Percentiles rank a stretch among this genome's conserved stretches.
phyloP scores from a whole-genome alignment of 2,888 invertebrate species.

The Orthosia cruda region DNA sequence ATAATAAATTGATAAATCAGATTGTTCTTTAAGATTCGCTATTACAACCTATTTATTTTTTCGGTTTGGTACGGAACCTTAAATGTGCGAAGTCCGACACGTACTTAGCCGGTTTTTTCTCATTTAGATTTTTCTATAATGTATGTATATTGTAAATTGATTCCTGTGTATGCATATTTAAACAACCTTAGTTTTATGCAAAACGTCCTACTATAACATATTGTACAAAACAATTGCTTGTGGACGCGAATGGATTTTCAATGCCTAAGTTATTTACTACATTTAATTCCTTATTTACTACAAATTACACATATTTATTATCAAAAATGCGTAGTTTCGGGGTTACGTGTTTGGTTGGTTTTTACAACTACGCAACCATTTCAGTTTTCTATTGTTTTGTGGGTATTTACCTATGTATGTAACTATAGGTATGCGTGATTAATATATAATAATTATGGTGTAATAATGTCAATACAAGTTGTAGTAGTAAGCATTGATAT shows the following conservation, averaged over 20 bases:
- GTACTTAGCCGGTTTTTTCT: background rate
- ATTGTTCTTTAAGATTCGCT: too few species aligned
- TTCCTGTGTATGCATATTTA: constrained; percentile 37
- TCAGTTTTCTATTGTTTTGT: constrained; percentile 11
- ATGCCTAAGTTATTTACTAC: constrained; percentile 17
- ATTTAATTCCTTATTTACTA: constrained; percentile 7
- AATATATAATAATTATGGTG: background rate
- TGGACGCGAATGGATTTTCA: constrained; percentile 41
- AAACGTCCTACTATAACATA: constrained; percentile 25
- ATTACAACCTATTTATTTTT: too few species aligned
- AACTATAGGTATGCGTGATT: too few species aligned
- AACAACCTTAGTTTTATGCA: constrained; percentile 62
- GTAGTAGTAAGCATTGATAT: background rate
- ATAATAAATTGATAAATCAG: too few species aligned
- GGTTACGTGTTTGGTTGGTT: background rate
- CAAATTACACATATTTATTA: background rate
- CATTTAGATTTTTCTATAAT: background rate
- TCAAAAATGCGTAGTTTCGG: constrained; percentile 13
- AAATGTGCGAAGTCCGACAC: too few species aligned
- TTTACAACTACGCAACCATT: background rate
- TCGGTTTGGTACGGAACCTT: too few species aligned
- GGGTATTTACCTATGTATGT: background rate
- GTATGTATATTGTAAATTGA: constrained; percentile 42
- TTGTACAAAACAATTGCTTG: constrained; percentile 26
- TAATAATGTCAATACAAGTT: background rate